Evolutionary conservation across 2,797 vertebrate species (phyloP), one percentile per base, ranked within the genome.

Genomic region (Psittacula echo): DNA sequence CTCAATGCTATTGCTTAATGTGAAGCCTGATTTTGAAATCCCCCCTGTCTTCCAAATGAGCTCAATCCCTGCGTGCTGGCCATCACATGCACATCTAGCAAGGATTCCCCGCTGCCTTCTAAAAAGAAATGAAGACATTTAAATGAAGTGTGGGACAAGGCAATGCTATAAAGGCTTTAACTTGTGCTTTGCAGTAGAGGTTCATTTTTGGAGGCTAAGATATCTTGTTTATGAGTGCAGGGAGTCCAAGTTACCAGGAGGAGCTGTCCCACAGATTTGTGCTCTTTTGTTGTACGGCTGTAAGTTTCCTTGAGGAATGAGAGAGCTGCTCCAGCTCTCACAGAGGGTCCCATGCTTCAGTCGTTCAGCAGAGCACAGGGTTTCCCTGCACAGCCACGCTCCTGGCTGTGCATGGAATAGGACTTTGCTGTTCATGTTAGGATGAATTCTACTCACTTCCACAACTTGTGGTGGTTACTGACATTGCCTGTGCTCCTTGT

Each of bases 401-500:
- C 17, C 7, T 20, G 21, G n/a, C 23, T 0, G 0, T 23, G 14
- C 11, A 17, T 23, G 10, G 37, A 82, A 8, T 42, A 56, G 65
- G 48, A 30, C 24, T 65, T 71, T 37, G 37, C 27, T 74, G 13
- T 68, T 85, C 9, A 13, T 60, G 75, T 85, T 45, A n/a, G 21
- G 16, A 44, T 50, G 65, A 65, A 22, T 45, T 79, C 61, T 87
- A 19, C 30, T 81, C 37, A 18, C 34, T 64, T 85, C 20, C 24
- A 26, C 30, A 61, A 26, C 24, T n/a, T 34, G 24, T 54, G 23
- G 27, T 65, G 21, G 17, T 66, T 2, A 0, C 22, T 87, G 56
- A 34, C 53, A 47, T 74, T 0, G 0, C 4, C 26, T 60, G 6
- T 0, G 0, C 84, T 77, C 39, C 2, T 0, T 39, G 18, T 32